A percentile compares a stretch with the other conserved stretches of the same genome.
These are phyloP conservation scores for Pollachius pollachius DNA, from an alignment of 2,113 vertebrate species.

Conservation along the genomic window DNA sequence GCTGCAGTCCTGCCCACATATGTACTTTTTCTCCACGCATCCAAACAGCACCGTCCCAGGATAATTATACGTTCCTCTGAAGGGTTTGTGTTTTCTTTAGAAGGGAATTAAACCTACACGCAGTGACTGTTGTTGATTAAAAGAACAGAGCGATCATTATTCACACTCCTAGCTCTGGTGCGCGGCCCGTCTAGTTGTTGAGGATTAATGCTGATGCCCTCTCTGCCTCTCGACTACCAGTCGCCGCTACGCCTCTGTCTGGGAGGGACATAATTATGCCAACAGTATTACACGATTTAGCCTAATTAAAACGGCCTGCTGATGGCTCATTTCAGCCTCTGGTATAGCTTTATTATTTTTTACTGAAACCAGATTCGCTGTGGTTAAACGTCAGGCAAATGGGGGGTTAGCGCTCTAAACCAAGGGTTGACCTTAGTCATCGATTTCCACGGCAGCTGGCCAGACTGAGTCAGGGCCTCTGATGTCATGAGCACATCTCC, in stretches of 20 bases:
- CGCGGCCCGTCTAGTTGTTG: too few species aligned
- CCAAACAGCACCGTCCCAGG: too few species aligned
- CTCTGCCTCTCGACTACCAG: not conserved
- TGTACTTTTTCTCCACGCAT: too few species aligned
- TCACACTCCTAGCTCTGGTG: too few species aligned
- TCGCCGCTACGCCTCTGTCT: conserved; percentile 29
- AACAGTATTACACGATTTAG: conserved; percentile 52
- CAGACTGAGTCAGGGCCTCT: not conserved
- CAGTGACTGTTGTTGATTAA: too few species aligned
- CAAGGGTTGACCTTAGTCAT: not conserved
- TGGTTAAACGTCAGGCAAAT: conserved; percentile 32
- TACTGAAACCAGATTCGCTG: too few species aligned
- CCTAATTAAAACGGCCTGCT: conserved; percentile 67
- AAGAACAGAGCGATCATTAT: too few species aligned
- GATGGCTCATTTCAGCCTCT: conserved; percentile 69
- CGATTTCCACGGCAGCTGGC: not conserved
- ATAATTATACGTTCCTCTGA: too few species aligned
- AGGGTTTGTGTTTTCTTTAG: too few species aligned
- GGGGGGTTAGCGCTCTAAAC: not conserved
- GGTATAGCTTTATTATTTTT: not conserved
- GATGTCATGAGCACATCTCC: too few species aligned
- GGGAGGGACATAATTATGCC: conserved; percentile 62
- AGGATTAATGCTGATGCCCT: conserved; percentile 9
- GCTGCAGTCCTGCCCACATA: too few species aligned
- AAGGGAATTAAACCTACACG: too few species aligned